Base-by-base conservation (phyloP, 2,888 invertebrate genomes). In the Sphinx pinastri region DNA sequence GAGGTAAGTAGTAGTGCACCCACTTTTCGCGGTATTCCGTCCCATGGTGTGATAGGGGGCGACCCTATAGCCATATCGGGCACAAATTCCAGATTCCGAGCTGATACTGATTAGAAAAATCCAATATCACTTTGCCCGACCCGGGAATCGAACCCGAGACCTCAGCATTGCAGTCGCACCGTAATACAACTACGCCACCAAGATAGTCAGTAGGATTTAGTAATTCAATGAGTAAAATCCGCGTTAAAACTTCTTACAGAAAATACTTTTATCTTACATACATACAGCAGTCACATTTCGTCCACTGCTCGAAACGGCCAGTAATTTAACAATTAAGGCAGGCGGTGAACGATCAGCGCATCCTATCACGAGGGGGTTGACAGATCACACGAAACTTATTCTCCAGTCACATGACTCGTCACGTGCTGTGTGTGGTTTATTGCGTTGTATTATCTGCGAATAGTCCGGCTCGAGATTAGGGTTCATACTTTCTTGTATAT, bases 331-430 rank as follows among this genome's bases (percentile, higher is more conserved):
- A 77, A 83, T 81, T 77, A 71, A 75, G 74, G 74, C 73, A 70
- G 68, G 60, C 45, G 70, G 70, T 55, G 67, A 67, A 70, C 67
- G 71, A 66, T 81, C 79, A 75, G 80, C 81, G 72, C 80, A 81
- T 83, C 82, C 83, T 81, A 74, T 76, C 73, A 70, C 71, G 77
- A 80, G 80, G 79, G 80, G 82, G 81, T 81, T 76, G 79, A 14
- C 74, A 71, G 75, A 77, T 76, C 79, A 75, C 76, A 77, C 73
- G 74, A 74, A 74, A 72, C 70, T 69, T 67, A 74, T 76, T 75
- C 75, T 71, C 76, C 63, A 72, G 75, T 81, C 80, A 79, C 77
- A 79, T 81, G 79, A 78, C 75, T 58, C 59, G 63, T 67, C 71
- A 69, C 58, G 67, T 67, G 51, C 68, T 67, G 57, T 66, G 66